Conservation (phyloP, 2,113 vertebrate species). For the Phaethornis superciliosus region DNA sequence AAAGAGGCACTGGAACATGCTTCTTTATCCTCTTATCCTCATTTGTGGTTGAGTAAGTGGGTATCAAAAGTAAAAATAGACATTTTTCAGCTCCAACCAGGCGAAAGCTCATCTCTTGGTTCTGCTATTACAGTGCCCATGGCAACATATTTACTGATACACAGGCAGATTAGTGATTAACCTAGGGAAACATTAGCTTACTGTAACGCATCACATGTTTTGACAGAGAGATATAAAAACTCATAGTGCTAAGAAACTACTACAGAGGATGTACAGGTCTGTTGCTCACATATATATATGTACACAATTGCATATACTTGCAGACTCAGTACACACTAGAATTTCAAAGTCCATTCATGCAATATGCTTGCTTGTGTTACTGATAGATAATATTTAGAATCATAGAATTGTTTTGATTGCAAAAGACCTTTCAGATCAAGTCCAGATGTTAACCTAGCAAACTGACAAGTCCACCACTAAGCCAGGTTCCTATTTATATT, state of each 20-base stretch:
- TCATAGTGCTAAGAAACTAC: not conserved
- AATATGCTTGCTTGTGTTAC: not conserved
- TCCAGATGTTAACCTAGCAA: too few species aligned
- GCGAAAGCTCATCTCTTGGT: slow-evolving; percentile 7
- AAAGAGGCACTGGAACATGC: not conserved
- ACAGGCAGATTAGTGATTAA: slow-evolving; percentile 3
- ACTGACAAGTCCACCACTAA: too few species aligned
- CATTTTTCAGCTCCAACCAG: slow-evolving; percentile 46
- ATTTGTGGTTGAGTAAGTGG: slow-evolving; percentile 23
- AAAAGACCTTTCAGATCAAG: too few species aligned
- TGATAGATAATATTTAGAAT: not conserved
- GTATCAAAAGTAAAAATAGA: slow-evolving; percentile 21
- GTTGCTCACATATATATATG: not conserved
- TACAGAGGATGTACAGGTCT: not conserved
- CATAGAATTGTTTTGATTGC: too few species aligned
- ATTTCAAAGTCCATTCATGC: not conserved
- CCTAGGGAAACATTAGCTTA: not conserved
- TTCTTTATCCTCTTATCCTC: slow-evolving; percentile 14
- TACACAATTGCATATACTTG: not conserved
- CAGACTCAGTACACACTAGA: not conserved
- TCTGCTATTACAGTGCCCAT: slow-evolving; percentile 46
- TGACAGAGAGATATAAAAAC: not conserved
- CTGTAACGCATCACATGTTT: not conserved
- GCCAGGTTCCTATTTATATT: not conserved
- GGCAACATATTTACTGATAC: slow-evolving; percentile 44